A percentile compares a stretch with the other conserved stretches of the same genome.
These are phyloP conservation scores for Pachyrhynchus sulphureomaculatus DNA, from an alignment of 1,140 invertebrate genomes.

Conservation along the genomic window DNA sequence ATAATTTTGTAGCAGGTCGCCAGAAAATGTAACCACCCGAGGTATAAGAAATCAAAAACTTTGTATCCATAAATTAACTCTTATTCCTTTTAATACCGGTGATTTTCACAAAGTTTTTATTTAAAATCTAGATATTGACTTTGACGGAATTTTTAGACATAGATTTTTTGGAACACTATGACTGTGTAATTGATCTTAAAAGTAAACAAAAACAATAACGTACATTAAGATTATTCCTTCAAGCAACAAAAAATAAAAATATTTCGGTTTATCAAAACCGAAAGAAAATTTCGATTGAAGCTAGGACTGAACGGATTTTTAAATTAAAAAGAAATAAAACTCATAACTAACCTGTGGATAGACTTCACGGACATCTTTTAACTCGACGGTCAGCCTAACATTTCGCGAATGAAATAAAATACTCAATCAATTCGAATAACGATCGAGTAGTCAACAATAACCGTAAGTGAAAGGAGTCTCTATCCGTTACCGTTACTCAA, in stretches of 20 bases:
- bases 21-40: slow-evolving; percentile 10
- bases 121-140: slow-evolving; percentile 18
- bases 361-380: slow-evolving; percentile 3
- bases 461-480: too few relatives aligned
- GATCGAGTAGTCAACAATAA: too few relatives aligned
- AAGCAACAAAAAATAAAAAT: neutral
- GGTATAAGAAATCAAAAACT: slow-evolving; percentile 16
- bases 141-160: slow-evolving; percentile 17
- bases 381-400: neutral
- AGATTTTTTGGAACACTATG: slow-evolving; percentile 18
- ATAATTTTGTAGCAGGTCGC: slow-evolving; percentile 9
- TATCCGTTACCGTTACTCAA: too few relatives aligned
- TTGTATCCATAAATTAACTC: slow-evolving; percentile 4
- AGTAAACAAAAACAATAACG: slow-evolving; percentile 9
- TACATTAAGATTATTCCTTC: slow-evolving; percentile 10
- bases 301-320: slow-evolving; percentile 14
- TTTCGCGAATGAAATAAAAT: neutral
- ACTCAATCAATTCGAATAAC: neutral
- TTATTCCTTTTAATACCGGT: slow-evolving; percentile 18
- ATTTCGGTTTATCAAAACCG: neutral
- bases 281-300: slow-evolving; percentile 12
- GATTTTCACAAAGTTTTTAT: slow-evolving; percentile 23
- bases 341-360: slow-evolving; percentile 1
- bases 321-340: slow-evolving; percentile 13
- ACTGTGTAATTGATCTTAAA: slow-evolving; percentile 11